A percentile compares a stretch with the other conserved stretches of the same genome.
Conservation (phyloP, 2,888 invertebrate genomes). For the Noctua pronuba region DNA sequence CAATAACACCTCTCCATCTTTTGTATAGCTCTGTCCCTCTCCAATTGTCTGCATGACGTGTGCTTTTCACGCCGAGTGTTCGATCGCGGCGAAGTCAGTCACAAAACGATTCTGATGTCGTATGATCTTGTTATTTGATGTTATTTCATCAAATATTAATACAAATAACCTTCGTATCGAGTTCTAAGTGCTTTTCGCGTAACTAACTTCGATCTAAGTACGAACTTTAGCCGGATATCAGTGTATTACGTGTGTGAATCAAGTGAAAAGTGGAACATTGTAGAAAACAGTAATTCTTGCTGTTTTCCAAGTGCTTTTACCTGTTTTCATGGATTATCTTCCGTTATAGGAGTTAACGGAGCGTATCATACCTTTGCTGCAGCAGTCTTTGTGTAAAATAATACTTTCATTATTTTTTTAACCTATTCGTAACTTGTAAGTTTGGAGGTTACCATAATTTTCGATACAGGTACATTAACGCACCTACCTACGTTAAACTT, state of each 20-base stretch:
- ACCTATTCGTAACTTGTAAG: constrained; percentile 34
- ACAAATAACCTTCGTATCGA: constrained; percentile 69
- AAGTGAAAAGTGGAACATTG: constrained; percentile 65
- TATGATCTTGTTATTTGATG: constrained; percentile 79
- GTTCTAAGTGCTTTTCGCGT: constrained; percentile 61
- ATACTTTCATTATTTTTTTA: constrained; percentile 61
- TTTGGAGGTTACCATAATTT: constrained; percentile 57
- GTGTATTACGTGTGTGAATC: constrained; percentile 65
- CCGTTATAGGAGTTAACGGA: constrained; percentile 81
- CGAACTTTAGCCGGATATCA: constrained; percentile 68
- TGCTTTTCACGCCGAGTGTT: constrained; percentile 70
- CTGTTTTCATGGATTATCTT: constrained; percentile 78
- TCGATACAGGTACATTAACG: background rate
- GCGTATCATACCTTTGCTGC: constrained; percentile 76
- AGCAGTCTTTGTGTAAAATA: constrained; percentile 72
- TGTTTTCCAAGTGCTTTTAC: constrained; percentile 81
- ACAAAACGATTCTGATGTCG: constrained; percentile 79
- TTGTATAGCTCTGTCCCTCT: constrained; percentile 73
- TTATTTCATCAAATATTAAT: constrained; percentile 73
- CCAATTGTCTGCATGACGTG: constrained; percentile 85
- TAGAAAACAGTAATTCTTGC: constrained; percentile 71
- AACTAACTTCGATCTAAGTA: constrained; percentile 57
- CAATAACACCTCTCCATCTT: constrained; percentile 66
- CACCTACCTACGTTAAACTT: background rate
- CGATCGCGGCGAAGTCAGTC: constrained; percentile 85